Evolutionary conservation across 2,888 invertebrate species (phyloP).

Genomic region (Eulithis prunata): DNA sequence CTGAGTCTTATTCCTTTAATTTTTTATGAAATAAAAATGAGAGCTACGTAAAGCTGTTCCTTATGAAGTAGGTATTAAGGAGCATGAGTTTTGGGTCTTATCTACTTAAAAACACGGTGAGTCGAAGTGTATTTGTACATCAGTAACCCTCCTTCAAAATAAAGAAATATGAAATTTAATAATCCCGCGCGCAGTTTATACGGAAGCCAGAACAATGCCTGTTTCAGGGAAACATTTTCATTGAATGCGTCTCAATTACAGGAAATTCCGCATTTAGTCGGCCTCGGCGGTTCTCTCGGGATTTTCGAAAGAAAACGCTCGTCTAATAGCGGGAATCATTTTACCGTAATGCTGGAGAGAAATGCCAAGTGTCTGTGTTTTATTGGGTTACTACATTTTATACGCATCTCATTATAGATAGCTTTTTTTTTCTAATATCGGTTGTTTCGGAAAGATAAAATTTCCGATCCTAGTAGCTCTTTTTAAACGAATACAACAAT

Average conservation of each 20-base stretch:
- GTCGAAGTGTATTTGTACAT: constrained; percentile 2
- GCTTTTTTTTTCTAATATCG: not conserved
- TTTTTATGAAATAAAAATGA: too few species aligned
- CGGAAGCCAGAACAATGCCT: constrained; percentile 50
- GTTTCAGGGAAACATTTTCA: constrained; percentile 50
- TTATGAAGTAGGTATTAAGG: not conserved
- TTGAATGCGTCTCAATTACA: constrained; percentile 57
- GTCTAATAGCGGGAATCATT: constrained; percentile 38
- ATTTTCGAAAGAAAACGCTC: constrained; percentile 48
- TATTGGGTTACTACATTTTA: constrained; percentile 22
- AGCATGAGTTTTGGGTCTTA: not conserved
- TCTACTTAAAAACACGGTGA: not conserved
- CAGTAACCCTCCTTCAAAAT: constrained; percentile 19
- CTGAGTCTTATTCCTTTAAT: too few species aligned
- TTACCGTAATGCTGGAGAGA: constrained; percentile 33
- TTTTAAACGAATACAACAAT: too few species aligned
- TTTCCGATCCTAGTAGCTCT: too few species aligned
- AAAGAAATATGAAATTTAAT: constrained; percentile 34
- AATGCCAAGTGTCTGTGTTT: constrained; percentile 33
- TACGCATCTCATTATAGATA: not conserved
- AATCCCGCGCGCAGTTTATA: constrained; percentile 34
- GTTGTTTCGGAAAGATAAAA: not conserved
- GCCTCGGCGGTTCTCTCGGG: constrained; percentile 47
- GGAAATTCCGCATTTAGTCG: constrained; percentile 53
- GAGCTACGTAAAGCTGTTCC: too few species aligned